Evolutionary conservation across 2,797 vertebrate species (phyloP), one percentile per base, ranked within the genome.

Genomic region (Lepus townsendii): DNA sequence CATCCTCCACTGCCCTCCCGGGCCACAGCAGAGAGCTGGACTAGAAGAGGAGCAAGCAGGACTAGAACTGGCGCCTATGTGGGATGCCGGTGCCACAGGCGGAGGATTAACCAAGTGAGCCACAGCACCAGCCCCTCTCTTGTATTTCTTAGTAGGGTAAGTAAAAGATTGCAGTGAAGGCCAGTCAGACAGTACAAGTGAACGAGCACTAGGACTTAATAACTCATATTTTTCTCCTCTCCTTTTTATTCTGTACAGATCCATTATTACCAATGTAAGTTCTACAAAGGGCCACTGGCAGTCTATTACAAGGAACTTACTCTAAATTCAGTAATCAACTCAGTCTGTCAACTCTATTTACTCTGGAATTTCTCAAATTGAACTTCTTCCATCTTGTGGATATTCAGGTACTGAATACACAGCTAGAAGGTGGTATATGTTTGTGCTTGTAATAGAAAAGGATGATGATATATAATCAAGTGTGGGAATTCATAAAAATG

Each of bases 311-410:
- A 91, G 12, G 38, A 62, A 38, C 27, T 52, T 68, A 42, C 26
- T 77, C 1, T 66, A 84, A 85, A 22, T 91, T 91, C 20, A 32
- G 14, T 35, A 42, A 66, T 47, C 72, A 90, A n/a, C 17, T 57
- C 24, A 60, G 6, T 78, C 72, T 79, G 54, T 65, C 76, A 80
- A 54, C 57, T 24, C 38, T 65, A 14, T 66, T 95, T 80, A 83
- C 12, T 76, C 69, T 79, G 32, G 76, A 94, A 11, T 66, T 83
- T 88, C 71, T 83, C 90, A 78, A 60, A 89, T 88, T 62, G 75
- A 75, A 26, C 68, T 52, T 88, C 19, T 91, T 82, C 24, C 38
- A n/a, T 77, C 57, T 84, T 75, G 60, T 26, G 17, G 27, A 32
- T 73, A 80, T 76, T 86, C 50, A 62, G 66, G 13, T 88, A 35